phyloP scores from a whole-genome alignment of 2,113 vertebrate genomes.

The Nibea coibor region DNA sequence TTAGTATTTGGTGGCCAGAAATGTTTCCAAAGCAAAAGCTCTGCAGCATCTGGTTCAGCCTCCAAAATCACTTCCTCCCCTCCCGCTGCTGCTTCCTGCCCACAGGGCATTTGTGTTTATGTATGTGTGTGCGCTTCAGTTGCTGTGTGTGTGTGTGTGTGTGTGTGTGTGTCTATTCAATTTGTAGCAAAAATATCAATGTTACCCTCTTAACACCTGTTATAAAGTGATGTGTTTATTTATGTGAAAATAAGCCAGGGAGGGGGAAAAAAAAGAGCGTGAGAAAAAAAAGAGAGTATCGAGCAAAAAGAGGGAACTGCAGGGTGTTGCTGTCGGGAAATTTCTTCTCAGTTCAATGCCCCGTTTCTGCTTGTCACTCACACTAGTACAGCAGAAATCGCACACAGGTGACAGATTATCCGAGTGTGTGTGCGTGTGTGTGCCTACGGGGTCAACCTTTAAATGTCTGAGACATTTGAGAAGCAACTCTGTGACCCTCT shows the following conservation, averaged over 20 bases:
- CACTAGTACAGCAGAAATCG: constrained; percentile 65
- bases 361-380: constrained; percentile 37
- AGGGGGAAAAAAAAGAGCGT: not conserved
- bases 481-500: constrained; percentile 40
- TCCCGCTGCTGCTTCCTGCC: constrained; percentile 64
- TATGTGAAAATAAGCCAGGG: constrained; percentile 8
- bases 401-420: constrained; percentile 43
- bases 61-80: constrained; percentile 58
- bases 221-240: constrained; percentile 12
- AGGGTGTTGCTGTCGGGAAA: not conserved
- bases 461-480: constrained; percentile 44
- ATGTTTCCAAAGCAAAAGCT: constrained; percentile 37
- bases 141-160: constrained; percentile 2
- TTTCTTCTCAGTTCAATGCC: constrained; percentile 14
- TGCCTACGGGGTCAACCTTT: constrained; percentile 35
- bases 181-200: constrained; percentile 25
- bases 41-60: constrained; percentile 52
- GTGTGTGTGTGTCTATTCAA: constrained; percentile 7
- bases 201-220: constrained; percentile 22
- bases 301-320: not conserved
- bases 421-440: not conserved
- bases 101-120: constrained; percentile 31
- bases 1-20: constrained; percentile 38
- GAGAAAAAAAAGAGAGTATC: not conserved
- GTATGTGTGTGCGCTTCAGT: constrained; percentile 17